These are phyloP conservation scores for Cryptophagus acutangulus DNA, from an alignment of 2,888 invertebrate genomes.

Conservation along the genomic window DNA sequence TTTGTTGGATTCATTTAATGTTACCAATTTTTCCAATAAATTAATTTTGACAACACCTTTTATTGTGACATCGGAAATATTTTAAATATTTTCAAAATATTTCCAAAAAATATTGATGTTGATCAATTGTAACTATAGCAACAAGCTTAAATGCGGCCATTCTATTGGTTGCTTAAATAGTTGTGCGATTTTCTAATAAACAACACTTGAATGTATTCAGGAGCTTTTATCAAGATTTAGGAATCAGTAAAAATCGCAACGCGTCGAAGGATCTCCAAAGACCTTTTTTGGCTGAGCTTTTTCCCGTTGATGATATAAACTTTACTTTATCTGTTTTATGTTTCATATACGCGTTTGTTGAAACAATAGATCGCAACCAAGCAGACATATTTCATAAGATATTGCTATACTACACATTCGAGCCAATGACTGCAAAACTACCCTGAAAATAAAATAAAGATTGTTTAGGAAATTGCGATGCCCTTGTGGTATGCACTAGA, in stretches of 20 bases:
- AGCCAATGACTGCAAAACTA: slow-evolving; percentile 1
- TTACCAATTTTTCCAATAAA: no score
- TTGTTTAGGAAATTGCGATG: background rate
- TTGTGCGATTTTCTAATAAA: no score
- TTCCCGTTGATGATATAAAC: slow-evolving; percentile 10
- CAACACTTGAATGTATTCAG: no score
- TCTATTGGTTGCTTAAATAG: no score
- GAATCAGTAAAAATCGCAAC: slow-evolving; percentile 7
- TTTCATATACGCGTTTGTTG: slow-evolving; percentile 16
- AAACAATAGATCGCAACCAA: slow-evolving; percentile 13
- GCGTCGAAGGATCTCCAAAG: slow-evolving; percentile 4
- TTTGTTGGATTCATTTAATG: no score
- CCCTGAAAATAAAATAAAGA: background rate
- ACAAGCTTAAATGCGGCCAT: no score
- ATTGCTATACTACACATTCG: background rate
- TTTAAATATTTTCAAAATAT: no score
- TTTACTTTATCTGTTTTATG: slow-evolving; percentile 16
- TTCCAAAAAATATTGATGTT: no score
- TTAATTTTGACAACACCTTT: no score
- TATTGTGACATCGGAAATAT: no score
- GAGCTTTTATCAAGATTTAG: no score
- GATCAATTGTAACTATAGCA: no score
- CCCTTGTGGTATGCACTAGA: slow-evolving; percentile 1
- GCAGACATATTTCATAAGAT: slow-evolving; percentile 1
- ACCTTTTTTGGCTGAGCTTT: slow-evolving; percentile 3